A percentile compares a stretch with the other conserved stretches of the same genome.
These are phyloP conservation scores for Pogona vitticeps DNA, from an alignment of 2,113 vertebrate species.

Conservation along the genomic window DNA sequence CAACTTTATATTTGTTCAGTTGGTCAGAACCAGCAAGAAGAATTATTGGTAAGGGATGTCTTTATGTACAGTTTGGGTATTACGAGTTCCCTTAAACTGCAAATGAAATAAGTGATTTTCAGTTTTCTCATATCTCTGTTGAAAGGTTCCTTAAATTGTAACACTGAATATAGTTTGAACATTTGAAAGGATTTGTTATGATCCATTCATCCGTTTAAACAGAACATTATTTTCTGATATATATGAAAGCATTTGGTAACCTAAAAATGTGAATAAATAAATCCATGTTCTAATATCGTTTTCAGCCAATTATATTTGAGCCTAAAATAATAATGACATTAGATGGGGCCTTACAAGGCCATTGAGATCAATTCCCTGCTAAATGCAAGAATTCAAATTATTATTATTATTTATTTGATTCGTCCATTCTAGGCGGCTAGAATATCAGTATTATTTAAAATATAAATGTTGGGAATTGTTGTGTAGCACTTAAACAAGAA, in stretches of 20 bases:
- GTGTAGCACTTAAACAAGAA: too few relatives aligned
- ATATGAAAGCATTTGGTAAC: neutral
- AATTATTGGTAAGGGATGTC: slow-evolving; percentile 84
- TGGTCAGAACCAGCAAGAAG: slow-evolving; percentile 87
- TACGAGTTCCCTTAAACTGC: neutral
- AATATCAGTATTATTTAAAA: too few relatives aligned
- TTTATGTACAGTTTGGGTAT: slow-evolving; percentile 27
- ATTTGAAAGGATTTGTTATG: neutral
- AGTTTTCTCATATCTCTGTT: neutral
- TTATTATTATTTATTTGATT: too few relatives aligned
- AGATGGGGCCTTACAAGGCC: too few relatives aligned
- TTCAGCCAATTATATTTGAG: neutral
- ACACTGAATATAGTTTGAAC: neutral
- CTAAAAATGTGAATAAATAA: neutral
- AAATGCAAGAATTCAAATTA: too few relatives aligned
- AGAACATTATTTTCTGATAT: neutral
- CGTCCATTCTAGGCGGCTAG: too few relatives aligned
- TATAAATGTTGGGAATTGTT: too few relatives aligned
- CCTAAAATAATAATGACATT: too few relatives aligned
- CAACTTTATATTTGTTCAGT: slow-evolving; percentile 90
- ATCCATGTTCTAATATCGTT: neutral
- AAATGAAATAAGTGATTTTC: neutral
- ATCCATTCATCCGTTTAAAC: neutral
- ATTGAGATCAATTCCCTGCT: too few relatives aligned
- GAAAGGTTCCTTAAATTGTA: neutral